These are phyloP conservation scores for Timema podura DNA, from an alignment of 2,888 invertebrate genomes.

Conservation along the genomic window DNA sequence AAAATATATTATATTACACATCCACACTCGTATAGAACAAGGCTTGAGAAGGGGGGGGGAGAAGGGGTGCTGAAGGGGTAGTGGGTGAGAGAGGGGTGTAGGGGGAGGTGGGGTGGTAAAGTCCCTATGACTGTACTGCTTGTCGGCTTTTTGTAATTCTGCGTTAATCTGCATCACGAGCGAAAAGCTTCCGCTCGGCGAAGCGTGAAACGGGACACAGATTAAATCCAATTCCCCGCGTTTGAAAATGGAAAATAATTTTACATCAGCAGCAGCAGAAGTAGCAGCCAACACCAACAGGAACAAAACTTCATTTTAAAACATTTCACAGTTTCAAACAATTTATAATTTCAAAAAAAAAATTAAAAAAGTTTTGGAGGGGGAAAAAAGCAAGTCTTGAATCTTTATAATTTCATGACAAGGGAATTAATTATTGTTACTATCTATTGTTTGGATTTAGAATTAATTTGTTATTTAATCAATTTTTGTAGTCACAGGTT, in stretches of 20 bases:
- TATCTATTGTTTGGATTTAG: no score
- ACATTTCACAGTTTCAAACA: no score
- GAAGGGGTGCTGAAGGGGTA: neutral
- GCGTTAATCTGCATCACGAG: conserved; percentile 32
- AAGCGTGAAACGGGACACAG: conserved; percentile 31
- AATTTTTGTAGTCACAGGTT: no score
- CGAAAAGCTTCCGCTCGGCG: conserved; percentile 29
- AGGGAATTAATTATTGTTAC: no score
- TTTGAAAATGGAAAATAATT: conserved; percentile 34
- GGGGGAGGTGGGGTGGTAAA: conserved; percentile 14
- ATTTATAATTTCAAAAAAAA: no score
- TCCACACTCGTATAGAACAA: neutral
- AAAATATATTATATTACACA: no score
- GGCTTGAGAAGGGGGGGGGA: neutral
- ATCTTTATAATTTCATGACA: no score
- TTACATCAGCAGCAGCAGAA: conserved; percentile 28
- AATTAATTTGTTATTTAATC: no score
- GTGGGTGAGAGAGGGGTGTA: neutral
- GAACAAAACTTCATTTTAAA: no score
- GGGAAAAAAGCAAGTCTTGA: no score
- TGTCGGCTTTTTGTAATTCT: conserved; percentile 33
- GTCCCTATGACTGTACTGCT: conserved; percentile 28
- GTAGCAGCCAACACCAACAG: neutral
- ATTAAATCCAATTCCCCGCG: conserved; percentile 33
- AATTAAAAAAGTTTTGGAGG: no score